Conservation (phyloP, 2,797 vertebrate species). For the Carduelis carduelis region DNA sequence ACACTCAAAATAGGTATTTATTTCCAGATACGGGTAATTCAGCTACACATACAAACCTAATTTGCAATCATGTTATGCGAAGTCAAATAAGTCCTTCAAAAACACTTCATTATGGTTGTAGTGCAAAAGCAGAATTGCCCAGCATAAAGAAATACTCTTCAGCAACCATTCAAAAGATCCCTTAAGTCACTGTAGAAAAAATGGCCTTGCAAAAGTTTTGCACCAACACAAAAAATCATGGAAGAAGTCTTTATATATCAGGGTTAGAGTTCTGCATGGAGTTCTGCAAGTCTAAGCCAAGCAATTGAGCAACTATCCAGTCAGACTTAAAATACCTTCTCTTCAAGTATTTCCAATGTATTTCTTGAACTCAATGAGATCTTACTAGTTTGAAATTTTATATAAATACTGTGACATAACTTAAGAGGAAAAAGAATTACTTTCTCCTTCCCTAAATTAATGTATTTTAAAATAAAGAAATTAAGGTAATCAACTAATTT, state of each 20-base stretch:
- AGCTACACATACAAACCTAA: neutral
- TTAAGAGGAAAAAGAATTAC: neutral
- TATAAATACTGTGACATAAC: neutral
- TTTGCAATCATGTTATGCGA: neutral
- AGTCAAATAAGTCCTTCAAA: neutral
- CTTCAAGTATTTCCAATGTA: neutral
- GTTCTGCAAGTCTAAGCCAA: neutral
- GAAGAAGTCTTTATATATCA: neutral
- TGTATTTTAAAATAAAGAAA: neutral
- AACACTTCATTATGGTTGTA: neutral
- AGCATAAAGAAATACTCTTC: neutral
- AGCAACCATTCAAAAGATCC: neutral
- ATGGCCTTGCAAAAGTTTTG: neutral
- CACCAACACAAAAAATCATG: neutral
- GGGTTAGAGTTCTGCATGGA: neutral
- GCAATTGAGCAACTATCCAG: neutral
- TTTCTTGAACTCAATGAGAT: neutral
- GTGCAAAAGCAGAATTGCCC: neutral
- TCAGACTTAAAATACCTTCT: neutral
- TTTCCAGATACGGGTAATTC: neutral
- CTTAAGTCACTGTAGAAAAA: neutral
- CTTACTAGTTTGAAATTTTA: neutral
- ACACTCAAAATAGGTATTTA: neutral
- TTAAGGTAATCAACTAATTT: neutral
- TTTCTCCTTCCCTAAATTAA: neutral